Evolutionary conservation across 2,797 vertebrate genomes (phyloP), one percentile per base, ranked within the genome.

Genomic region (Phrynocephalus forsythii): DNA sequence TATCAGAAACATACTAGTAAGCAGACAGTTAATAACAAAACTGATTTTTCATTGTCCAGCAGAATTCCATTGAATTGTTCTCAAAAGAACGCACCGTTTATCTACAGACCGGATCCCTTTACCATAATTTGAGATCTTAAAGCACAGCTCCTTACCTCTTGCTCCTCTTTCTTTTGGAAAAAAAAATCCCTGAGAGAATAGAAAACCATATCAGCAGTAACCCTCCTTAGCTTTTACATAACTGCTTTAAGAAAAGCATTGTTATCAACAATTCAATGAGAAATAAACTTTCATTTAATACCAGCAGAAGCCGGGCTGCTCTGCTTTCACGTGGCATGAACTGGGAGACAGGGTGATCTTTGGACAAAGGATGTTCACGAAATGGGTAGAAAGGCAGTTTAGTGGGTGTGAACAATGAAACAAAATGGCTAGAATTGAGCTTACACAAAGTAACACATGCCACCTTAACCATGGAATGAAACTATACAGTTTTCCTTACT

Each of bases 31-130:
- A 38, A 0, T 0, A 83, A 20, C 4, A 1, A 30, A 80, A 20
- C 5, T 11, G 16, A n/a, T 4, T 33, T 88, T 84, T 66, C n/a
- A 79, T 69, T 88, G 75, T 83, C 91, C 13, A 80, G 28, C 76
- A 84, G 24, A 71, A 69, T 44, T 87, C 56, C 52, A 1, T 60
- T 83, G 30, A 72, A 82, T 67, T 69, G 28, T 50, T 44, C 48
- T 69, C 15, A 13, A 69, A 50, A 52, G 56, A 48, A 30, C 48
- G 68, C 44, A 68, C 28, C 24, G 38, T 38, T 69, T 52, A 67
- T 33, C 44, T 73, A 30, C 16, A 38, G 16, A 50, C 24, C 6
- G 75, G 10, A 8, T 68, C 26, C 56, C 50, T 38, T 68, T n/a
- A 33, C 52, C 67, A 79, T 66, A 26, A 5, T 18, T 84, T 71